Evolutionary conservation across 2,888 invertebrate genomes (phyloP).

Genomic region (Ennomos fuscantarius): DNA sequence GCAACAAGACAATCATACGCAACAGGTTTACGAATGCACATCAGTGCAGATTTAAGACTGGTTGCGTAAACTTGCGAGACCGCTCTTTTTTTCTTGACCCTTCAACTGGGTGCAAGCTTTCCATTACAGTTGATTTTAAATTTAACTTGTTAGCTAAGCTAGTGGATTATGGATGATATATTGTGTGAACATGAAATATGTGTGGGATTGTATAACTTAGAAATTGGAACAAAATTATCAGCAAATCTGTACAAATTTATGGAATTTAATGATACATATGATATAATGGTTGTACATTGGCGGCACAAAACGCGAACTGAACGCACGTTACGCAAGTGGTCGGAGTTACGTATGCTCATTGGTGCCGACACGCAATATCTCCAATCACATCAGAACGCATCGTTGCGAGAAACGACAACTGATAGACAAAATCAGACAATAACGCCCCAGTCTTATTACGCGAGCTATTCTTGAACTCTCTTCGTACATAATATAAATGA

Average conservation of each 20-base stretch:
- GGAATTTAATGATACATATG: slow-evolving; percentile 59
- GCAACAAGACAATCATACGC: slow-evolving; percentile 53
- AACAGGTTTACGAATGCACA: slow-evolving; percentile 67
- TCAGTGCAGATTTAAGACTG: slow-evolving; percentile 56
- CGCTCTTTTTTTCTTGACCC: slow-evolving; percentile 22
- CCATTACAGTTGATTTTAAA: slow-evolving; percentile 14
- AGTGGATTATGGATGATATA: slow-evolving; percentile 1
- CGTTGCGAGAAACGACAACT: slow-evolving; percentile 69
- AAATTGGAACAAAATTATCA: slow-evolving; percentile 16
- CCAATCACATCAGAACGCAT: slow-evolving; percentile 72
- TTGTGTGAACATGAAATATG: slow-evolving; percentile 16
- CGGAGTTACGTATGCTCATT: slow-evolving; percentile 59
- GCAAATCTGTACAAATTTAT: slow-evolving; percentile 33
- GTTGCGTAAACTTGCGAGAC: slow-evolving; percentile 51
- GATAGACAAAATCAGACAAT: slow-evolving; percentile 56
- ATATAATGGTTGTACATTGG: slow-evolving; percentile 53
- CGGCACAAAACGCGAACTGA: slow-evolving; percentile 54
- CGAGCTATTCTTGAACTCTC: not conserved
- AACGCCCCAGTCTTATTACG: slow-evolving; percentile 15
- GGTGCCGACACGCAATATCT: slow-evolving; percentile 74
- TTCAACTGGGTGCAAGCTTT: slow-evolving; percentile 22
- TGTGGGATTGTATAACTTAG: slow-evolving; percentile 13
- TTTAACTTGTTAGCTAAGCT: slow-evolving; percentile 5
- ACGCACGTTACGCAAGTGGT: slow-evolving; percentile 63
- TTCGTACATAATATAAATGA: not conserved